Conservation (phyloP, 2,797 vertebrate genomes). For the Simalia tracyae region DNA sequence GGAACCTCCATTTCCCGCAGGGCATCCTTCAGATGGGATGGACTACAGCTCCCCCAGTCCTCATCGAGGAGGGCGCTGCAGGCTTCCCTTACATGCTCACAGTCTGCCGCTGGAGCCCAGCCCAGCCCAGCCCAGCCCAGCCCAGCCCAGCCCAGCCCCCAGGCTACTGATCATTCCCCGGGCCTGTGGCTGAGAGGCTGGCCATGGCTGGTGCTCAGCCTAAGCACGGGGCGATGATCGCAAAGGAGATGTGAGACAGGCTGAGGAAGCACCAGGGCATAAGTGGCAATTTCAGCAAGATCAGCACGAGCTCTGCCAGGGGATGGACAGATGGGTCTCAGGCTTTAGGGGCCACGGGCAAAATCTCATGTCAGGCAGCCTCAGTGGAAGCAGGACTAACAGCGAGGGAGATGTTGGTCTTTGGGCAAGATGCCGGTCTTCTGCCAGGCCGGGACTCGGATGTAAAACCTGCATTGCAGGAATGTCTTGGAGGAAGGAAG, state of each 20-base stretch:
- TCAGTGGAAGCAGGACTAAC: background rate
- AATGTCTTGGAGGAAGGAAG: background rate
- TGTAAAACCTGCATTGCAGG: background rate
- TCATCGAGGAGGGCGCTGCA: background rate
- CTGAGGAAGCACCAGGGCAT: background rate
- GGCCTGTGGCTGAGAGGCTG: background rate
- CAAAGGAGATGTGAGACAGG: background rate
- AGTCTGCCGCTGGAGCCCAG: background rate
- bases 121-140: background rate
- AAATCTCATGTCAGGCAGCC: background rate
- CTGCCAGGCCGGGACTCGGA: background rate
- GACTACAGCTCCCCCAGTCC: background rate
- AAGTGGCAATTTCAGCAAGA: background rate
- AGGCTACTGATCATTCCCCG: background rate
- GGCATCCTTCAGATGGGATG: background rate
- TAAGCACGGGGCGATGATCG: background rate
- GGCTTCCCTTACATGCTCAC: background rate
- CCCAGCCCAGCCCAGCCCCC: background rate
- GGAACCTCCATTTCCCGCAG: background rate
- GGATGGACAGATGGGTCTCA: background rate
- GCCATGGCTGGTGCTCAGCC: background rate
- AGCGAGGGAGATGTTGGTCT: background rate
- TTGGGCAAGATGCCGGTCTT: background rate
- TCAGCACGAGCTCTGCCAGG: background rate
- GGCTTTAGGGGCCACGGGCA: background rate